A percentile compares a stretch with the other conserved stretches of the same genome.
Evolutionary conservation across 2,797 vertebrate genomes (phyloP).

Genomic region (Ciconia nigra): DNA sequence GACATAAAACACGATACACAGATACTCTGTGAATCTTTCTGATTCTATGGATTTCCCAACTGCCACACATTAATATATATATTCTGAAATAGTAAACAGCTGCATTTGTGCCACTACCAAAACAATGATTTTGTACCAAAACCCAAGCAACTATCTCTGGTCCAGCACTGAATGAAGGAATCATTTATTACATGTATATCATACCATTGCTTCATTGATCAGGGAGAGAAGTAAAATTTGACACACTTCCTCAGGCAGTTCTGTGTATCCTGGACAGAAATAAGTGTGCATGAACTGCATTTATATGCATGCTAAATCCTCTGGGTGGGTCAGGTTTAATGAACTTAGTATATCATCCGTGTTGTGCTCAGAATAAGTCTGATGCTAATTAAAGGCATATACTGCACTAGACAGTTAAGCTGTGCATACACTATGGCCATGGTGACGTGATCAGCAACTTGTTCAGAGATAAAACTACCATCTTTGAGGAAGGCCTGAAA

Average conservation of each 20-base stretch:
- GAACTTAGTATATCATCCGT: neutral
- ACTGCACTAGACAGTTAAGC: neutral
- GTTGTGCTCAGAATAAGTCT: neutral
- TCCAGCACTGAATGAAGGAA: neutral
- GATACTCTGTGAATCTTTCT: neutral
- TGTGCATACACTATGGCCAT: neutral
- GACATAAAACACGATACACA: neutral
- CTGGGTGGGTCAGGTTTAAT: neutral
- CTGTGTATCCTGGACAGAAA: neutral
- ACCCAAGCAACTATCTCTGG: neutral
- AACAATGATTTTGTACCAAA: neutral
- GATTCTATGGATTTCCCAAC: neutral
- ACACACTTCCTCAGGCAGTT: neutral
- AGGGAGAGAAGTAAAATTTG: neutral
- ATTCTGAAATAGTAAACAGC: neutral
- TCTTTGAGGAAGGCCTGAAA: neutral
- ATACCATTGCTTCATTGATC: neutral
- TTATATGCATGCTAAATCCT: neutral
- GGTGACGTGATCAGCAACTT: neutral
- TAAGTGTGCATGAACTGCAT: neutral
- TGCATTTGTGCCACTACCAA: neutral
- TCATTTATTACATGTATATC: neutral
- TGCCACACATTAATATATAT: neutral
- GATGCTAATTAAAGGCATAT: neutral
- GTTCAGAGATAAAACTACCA: neutral